Evolutionary conservation across 2,113 vertebrate genomes (phyloP).

Genomic region (Tricholaema leucomelas): DNA sequence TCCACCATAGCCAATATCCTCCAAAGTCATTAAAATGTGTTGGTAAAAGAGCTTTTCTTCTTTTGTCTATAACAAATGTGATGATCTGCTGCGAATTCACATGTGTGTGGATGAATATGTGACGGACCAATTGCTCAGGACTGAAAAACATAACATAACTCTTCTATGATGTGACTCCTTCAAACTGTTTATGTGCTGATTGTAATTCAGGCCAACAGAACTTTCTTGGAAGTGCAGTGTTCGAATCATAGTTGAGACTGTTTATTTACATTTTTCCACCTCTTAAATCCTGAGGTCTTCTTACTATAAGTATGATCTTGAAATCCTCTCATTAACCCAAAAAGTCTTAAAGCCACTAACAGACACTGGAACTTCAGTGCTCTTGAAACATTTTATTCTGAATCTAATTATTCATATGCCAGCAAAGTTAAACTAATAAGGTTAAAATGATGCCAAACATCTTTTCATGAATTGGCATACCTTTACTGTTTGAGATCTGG

Average conservation of each 20-base stretch:
- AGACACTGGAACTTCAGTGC: background rate
- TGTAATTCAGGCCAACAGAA: background rate
- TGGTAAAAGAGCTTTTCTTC: background rate
- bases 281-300: background rate
- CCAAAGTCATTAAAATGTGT: background rate
- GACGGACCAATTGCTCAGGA: background rate
- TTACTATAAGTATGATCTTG: background rate
- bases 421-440: background rate
- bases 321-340: background rate
- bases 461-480: background rate
- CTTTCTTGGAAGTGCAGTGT: background rate
- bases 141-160: background rate
- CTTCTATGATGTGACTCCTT: background rate
- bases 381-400: background rate
- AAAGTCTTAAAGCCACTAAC: background rate
- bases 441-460: background rate
- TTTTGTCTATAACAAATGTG: background rate
- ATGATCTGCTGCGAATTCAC: background rate
- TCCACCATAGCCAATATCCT: background rate
- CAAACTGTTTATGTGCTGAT: background rate
- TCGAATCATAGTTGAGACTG: background rate
- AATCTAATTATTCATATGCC: background rate
- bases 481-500: background rate
- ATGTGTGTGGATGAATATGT: fast-evolving
- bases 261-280: background rate